phyloP scores from a whole-genome alignment of 1,140 invertebrate species.

The Drosophila seguyi region DNA sequence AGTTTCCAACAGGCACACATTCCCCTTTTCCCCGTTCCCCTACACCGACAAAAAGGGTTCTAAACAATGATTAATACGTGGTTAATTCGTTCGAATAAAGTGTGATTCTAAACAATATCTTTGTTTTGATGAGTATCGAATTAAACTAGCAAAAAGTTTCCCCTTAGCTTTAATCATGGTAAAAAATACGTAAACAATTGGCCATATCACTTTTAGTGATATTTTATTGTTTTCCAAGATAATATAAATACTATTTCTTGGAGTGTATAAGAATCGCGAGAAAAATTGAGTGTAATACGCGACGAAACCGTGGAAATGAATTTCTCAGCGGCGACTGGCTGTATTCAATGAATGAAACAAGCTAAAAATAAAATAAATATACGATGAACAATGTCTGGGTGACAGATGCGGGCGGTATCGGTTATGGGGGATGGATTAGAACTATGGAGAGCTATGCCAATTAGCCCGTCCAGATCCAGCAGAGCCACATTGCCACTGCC shows the following conservation, averaged over 20 bases:
- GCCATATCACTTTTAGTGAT: not conserved
- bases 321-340: constrained; percentile 22
- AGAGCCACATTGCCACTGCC: constrained; percentile 31
- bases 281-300: constrained; percentile 35
- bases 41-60: not conserved
- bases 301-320: constrained; percentile 43
- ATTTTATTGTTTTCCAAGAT: not conserved
- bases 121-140: not conserved
- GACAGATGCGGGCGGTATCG: constrained; percentile 48
- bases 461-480: constrained; percentile 43
- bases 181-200: too few species aligned
- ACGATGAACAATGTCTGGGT: constrained; percentile 47
- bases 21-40: not conserved
- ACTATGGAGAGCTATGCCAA: constrained; percentile 52
- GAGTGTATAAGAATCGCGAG: constrained; percentile 8
- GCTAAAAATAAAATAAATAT: constrained; percentile 54
- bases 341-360: constrained; percentile 50
- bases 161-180: not conserved
- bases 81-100: not conserved
- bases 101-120: not conserved
- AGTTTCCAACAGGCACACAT: constrained; percentile 31
- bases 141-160: not conserved
- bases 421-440: constrained; percentile 39
- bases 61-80: not conserved
- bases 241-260: constrained; percentile 2